A percentile compares a stretch with the other conserved stretches of the same genome.
Evolutionary conservation across 2,888 invertebrate genomes (phyloP).

Genomic region (Heteromurus nitidus): DNA sequence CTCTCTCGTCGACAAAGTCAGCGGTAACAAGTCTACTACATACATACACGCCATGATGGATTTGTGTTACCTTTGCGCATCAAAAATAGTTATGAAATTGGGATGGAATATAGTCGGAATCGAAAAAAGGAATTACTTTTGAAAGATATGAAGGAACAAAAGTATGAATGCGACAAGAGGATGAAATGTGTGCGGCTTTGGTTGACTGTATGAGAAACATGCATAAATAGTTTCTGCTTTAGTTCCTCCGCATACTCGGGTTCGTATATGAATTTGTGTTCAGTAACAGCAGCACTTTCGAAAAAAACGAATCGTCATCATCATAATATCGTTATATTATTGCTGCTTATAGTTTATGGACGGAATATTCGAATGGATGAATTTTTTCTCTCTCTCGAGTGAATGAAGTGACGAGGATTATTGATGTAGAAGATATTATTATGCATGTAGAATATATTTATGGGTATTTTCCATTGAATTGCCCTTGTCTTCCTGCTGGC

Average conservation of each 20-base stretch:
- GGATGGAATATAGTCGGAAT: slow-evolving; percentile 19
- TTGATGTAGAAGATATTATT: slow-evolving; percentile 24
- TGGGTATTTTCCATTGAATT: slow-evolving; percentile 22
- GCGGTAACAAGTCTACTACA: slow-evolving; percentile 20
- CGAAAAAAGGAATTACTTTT: slow-evolving; percentile 8
- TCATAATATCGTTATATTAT: slow-evolving; percentile 31
- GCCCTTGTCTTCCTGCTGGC: neutral
- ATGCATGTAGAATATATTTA: slow-evolving; percentile 24
- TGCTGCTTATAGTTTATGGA: slow-evolving; percentile 24
- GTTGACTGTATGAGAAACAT: neutral
- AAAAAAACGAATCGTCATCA: slow-evolving; percentile 28
- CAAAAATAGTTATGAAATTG: too few relatives aligned
- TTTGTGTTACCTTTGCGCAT: neutral
- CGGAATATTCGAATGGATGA: too few relatives aligned
- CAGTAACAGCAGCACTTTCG: slow-evolving; percentile 36
- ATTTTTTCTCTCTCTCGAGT: too few relatives aligned
- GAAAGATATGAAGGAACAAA: neutral
- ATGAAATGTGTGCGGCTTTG: neutral
- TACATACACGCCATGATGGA: neutral
- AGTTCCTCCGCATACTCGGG: neutral
- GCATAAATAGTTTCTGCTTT: too few relatives aligned
- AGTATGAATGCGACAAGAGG: neutral
- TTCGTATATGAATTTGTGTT: neutral
- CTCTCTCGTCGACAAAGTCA: slow-evolving; percentile 40
- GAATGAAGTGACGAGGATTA: slow-evolving; percentile 17